These are phyloP conservation scores for Drosophila hamatofila DNA, from an alignment of 2,888 invertebrate genomes.

Conservation along the genomic window DNA sequence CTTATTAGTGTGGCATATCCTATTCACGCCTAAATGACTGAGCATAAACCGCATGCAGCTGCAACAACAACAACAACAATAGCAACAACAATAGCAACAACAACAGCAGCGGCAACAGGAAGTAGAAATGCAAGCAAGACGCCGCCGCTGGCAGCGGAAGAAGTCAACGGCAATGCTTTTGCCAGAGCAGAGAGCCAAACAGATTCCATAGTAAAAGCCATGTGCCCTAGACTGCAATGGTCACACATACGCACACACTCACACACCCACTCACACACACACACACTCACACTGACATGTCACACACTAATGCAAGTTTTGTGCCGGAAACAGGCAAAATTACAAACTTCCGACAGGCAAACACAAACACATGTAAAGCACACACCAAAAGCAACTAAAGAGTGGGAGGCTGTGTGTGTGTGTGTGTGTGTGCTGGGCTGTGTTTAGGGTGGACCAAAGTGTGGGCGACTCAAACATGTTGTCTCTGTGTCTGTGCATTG, in stretches of 20 bases:
- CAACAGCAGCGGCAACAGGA: slow-evolving; percentile 65
- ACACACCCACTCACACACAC: slow-evolving; percentile 8
- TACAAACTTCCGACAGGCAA: slow-evolving; percentile 84
- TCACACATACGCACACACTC: slow-evolving; percentile 29
- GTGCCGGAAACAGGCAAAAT: slow-evolving; percentile 84
- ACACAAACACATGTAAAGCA: slow-evolving; percentile 72
- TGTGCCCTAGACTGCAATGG: slow-evolving; percentile 35
- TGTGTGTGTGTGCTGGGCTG: not conserved
- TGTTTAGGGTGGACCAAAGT: slow-evolving; percentile 13
- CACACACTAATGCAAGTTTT: slow-evolving; percentile 81
- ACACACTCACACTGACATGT: slow-evolving; percentile 19
- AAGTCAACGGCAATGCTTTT: slow-evolving; percentile 79
- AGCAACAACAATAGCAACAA: slow-evolving; percentile 31
- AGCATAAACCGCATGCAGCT: slow-evolving; percentile 56
- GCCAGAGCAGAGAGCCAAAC: slow-evolving; percentile 31
- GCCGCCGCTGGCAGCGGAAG: slow-evolving; percentile 83
- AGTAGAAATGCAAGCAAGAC: slow-evolving; percentile 79
- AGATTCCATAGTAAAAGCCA: slow-evolving; percentile 56
- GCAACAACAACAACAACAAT: slow-evolving; percentile 44
- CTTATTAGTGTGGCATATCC: slow-evolving; percentile 2
- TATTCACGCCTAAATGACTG: slow-evolving; percentile 14
- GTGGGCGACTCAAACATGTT: slow-evolving; percentile 54
- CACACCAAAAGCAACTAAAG: slow-evolving; percentile 43
- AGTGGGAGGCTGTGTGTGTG: not conserved
- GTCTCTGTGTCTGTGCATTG: slow-evolving; percentile 71